Base-by-base conservation (phyloP, 2,888 invertebrate species). In the Emesis russula region DNA sequence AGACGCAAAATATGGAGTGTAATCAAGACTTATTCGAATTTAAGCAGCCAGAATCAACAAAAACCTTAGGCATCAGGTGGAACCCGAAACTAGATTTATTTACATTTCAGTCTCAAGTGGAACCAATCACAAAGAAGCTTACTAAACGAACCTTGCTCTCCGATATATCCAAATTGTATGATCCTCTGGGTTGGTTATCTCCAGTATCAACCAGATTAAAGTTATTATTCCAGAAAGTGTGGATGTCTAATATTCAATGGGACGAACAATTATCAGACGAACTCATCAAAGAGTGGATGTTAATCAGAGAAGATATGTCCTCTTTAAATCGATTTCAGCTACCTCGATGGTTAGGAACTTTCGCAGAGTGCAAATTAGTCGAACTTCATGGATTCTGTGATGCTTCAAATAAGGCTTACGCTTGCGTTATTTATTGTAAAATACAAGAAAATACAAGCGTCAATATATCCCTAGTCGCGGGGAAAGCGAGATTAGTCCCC, bases 11-110 rank as follows among this genome's bases (percentile, higher is more conserved):
- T 33, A n/a, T 11, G 13, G 66, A 73, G 15, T 3, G 41, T 11
- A 44, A 44, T 44, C 44, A 44, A 44, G 81, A 71, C 11, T 9
- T 18, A 31, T 77, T 81, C 31, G 76, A 81, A n/a, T 85, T 85
- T 44, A 81, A 82, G n/a, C 85, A 81, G 66, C 48, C 38, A 18
- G 85, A 81, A 31, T 78, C 81, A 11, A 73, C 73, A 53, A 86
- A 80, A 70, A 76, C 76, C 9, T 63, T 83, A 33, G 68, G 83
- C n/a, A 44, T 80, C 9, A 31, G 78, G 15, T 78, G 85, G 81
- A 81, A 78, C 11, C 81, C 81, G 13, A 74, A 48, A n/a, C 13
- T 13, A 66, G 85, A 85, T 38, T 5, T 36, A 41, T 86, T 86
- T 25, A 81, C 53, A 58, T 86, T 86, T 74, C 44, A 78, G 18